Conservation (phyloP, 2,113 vertebrate species). For the Ptyas mucosa region DNA sequence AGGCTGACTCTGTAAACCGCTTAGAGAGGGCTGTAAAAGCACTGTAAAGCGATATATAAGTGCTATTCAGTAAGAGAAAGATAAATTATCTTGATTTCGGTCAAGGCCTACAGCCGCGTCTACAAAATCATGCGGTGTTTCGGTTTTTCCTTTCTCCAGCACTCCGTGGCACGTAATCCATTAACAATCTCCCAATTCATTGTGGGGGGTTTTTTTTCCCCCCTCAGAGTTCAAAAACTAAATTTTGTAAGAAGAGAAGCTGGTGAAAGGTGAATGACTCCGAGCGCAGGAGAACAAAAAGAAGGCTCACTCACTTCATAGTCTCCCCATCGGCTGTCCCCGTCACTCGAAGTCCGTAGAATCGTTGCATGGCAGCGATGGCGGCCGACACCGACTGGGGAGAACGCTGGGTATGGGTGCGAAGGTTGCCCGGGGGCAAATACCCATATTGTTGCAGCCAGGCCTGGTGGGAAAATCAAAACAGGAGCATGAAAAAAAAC, state of each 20-base stretch:
- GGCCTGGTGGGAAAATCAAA: conserved; percentile 61
- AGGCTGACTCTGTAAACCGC: too few relatives aligned
- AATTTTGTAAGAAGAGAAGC: not conserved
- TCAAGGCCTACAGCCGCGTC: not conserved
- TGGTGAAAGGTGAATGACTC: not conserved
- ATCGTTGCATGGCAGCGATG: conserved; percentile 84
- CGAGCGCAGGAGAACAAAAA: not conserved
- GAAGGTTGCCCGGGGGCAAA: conserved; percentile 84
- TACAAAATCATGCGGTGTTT: not conserved
- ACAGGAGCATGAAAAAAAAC: conserved; percentile 22
- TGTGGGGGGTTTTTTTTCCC: not conserved
- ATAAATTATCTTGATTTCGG: not conserved
- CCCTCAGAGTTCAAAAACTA: not conserved
- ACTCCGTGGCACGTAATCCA: not conserved
- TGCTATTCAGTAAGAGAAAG: not conserved
- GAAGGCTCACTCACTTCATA: conserved; percentile 71
- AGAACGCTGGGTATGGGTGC: conserved; percentile 84
- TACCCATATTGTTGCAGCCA: conserved; percentile 93
- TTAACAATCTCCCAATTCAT: not conserved
- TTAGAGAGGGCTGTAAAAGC: too few relatives aligned
- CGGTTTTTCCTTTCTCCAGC: not conserved
- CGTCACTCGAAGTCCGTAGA: conserved; percentile 83
- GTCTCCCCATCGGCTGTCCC: conserved; percentile 78
- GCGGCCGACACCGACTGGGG: conserved; percentile 78
- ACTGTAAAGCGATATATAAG: too few relatives aligned